These are phyloP conservation scores for Galerucella nymphaeae DNA, from an alignment of 2,888 invertebrate genomes.

Conservation along the genomic window DNA sequence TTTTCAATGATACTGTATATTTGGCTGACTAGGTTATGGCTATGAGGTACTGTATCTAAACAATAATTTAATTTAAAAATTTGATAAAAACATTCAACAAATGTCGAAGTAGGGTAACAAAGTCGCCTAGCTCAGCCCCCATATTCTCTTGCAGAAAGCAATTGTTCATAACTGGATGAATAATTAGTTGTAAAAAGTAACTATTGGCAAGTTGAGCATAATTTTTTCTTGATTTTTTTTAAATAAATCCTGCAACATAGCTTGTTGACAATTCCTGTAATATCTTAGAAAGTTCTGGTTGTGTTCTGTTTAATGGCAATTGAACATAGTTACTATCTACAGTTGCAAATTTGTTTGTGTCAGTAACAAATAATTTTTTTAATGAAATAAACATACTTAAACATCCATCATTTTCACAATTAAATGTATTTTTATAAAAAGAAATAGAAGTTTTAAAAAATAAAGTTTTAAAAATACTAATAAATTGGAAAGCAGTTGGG, in stretches of 20 bases:
- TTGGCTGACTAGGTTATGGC: not conserved
- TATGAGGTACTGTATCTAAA: constrained; percentile 1
- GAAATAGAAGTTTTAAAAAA: constrained; percentile 25
- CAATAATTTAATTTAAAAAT: constrained; percentile 1
- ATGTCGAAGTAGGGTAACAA: not conserved
- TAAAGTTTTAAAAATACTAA: constrained; percentile 24
- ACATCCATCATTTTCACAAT: constrained; percentile 32
- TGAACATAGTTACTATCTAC: constrained; percentile 3
- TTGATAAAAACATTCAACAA: constrained; percentile 2
- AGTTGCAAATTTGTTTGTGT: not conserved
- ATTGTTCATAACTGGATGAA: constrained; percentile 3
- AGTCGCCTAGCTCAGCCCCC: constrained; percentile 1
- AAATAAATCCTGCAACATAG: constrained; percentile 17
- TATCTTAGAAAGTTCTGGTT: constrained; percentile 6
- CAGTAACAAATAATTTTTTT: constrained; percentile 17
- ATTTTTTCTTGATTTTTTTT: constrained; percentile 14
- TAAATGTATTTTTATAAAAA: constrained; percentile 29
- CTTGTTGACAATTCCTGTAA: constrained; percentile 6
- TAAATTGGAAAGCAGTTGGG: constrained; percentile 25
- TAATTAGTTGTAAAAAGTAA: constrained; percentile 4
- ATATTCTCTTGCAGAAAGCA: constrained; percentile 3
- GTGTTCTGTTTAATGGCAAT: constrained; percentile 3
- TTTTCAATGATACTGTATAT: not conserved
- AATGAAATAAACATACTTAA: constrained; percentile 22
- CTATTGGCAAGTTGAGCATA: not conserved